Percentiles rank a stretch among this genome's conserved stretches.
Conservation (phyloP, 2,113 vertebrate species). For the Pteropus alecto region DNA sequence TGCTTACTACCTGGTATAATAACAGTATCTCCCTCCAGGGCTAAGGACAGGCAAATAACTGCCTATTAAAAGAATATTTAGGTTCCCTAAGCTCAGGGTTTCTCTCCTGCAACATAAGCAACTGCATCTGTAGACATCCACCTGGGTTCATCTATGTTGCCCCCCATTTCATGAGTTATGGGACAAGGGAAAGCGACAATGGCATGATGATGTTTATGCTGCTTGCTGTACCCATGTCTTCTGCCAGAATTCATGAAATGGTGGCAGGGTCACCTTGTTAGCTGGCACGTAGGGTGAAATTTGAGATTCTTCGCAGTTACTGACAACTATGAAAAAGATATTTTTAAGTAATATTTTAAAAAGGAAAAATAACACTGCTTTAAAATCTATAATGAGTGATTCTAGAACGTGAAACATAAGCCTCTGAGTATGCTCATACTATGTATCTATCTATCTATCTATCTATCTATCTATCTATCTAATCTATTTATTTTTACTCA, state of each 20-base stretch:
- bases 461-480: too few relatives aligned
- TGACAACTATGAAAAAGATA: not conserved
- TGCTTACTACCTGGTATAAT: not conserved
- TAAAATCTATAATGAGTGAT: not conserved
- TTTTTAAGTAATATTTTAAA: not conserved
- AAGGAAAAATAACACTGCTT: not conserved
- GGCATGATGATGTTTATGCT: not conserved
- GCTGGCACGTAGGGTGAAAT: not conserved
- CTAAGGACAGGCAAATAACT: not conserved
- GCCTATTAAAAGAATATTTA: not conserved
- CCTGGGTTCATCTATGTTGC: not conserved
- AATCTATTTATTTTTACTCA: not conserved
- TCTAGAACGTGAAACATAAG: not conserved
- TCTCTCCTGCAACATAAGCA: not conserved
- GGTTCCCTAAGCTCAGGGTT: not conserved
- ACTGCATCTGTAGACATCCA: not conserved
- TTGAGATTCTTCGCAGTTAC: not conserved
- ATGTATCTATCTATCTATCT: too few relatives aligned
- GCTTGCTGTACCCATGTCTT: not conserved
- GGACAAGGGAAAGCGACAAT: not conserved
- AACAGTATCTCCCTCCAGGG: not conserved
- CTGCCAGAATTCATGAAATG: not conserved
- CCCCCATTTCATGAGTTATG: not conserved
- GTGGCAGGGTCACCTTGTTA: not conserved
- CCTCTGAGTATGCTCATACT: not conserved